phyloP scores from a whole-genome alignment of 2,888 invertebrate genomes.

The Latheticus oryzae region DNA sequence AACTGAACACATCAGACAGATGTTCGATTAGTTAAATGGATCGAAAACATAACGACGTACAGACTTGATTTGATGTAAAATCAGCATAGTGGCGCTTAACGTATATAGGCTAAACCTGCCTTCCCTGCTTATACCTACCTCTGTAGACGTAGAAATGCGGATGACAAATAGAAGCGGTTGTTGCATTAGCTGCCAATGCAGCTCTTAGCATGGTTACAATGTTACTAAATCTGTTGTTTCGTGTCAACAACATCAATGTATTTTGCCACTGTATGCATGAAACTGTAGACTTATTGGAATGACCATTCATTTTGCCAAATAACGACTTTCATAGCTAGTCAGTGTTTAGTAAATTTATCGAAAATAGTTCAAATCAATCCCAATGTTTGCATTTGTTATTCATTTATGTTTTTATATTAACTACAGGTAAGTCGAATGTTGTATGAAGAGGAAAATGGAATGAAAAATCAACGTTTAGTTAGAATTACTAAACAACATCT shows the following conservation, averaged over 20 bases:
- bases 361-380: constrained; percentile 18
- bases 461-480: constrained; percentile 11
- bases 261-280: constrained; percentile 55
- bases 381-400: constrained; percentile 35
- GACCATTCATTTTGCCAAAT: constrained; percentile 36
- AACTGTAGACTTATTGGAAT: constrained; percentile 39
- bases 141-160: constrained; percentile 50
- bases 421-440: constrained; percentile 2
- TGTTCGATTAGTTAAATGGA: constrained; percentile 56
- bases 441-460: constrained; percentile 15
- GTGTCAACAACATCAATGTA: constrained; percentile 55
- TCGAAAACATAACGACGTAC: constrained; percentile 54
- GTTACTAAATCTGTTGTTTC: constrained; percentile 48
- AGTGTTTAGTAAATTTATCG: constrained; percentile 33
- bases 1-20: constrained; percentile 51
- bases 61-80: constrained; percentile 51
- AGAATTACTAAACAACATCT: constrained; percentile 34
- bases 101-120: constrained; percentile 47
- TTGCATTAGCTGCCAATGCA: constrained; percentile 51
- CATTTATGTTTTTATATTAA: constrained; percentile 6
- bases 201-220: constrained; percentile 50
- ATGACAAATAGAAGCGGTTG: constrained; percentile 49
- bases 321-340: constrained; percentile 34
- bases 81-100: constrained; percentile 50
- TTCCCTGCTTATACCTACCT: constrained; percentile 45